Base-by-base conservation (phyloP, 2,113 vertebrate species). In the Hiodon alosoides region DNA sequence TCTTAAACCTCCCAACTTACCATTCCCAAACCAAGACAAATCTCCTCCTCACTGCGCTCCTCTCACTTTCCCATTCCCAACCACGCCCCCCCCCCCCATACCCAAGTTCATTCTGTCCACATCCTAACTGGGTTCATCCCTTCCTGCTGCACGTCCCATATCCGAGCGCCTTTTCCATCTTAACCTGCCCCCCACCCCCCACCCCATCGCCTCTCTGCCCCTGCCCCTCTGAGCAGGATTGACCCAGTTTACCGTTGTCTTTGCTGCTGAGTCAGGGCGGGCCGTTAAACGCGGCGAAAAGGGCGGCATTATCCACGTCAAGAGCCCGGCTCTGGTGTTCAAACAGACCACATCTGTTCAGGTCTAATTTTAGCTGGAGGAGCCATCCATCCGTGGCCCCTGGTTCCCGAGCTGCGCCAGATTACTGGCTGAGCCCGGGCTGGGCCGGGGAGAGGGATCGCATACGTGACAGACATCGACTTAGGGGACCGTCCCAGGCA, bases 221-320 rank as follows among this genome's bases (percentile, higher is more conserved):
- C 13, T 54, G 50, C 52, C 68, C n/a, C 17, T 73, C 68, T 50
- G 51, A 66, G 73, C 53, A 64, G 71, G 65, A 6, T 13, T 77
- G 79, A 76, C 82, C 80, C 70, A 82, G 50, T 80, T 81, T 77
- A 31, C 46, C 69, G 14, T 11, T 61, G 64, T 48, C 48, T 3
- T 6, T 68, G 54, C 76, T 80, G 79, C 75, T 67, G 75, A 79
- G 72, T 82, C 77, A 82, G 59, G 76, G 75, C 48, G 72, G 77
- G 65, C 75, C 47, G 68, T 61, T 72, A 69, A 47, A 16, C 31
- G 14, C 48, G 47, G 55, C 64, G 58, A 52, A 52, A 10, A n/a
- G 31, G 67, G 59, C 67, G 47, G 67, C 7, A 2, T 64, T 8
- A 55, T 69, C 67, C 68, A 62, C 51, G 8, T 50, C 46, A 55